Conservation (phyloP, 2,888 invertebrate genomes). For the Merodon equestris region DNA sequence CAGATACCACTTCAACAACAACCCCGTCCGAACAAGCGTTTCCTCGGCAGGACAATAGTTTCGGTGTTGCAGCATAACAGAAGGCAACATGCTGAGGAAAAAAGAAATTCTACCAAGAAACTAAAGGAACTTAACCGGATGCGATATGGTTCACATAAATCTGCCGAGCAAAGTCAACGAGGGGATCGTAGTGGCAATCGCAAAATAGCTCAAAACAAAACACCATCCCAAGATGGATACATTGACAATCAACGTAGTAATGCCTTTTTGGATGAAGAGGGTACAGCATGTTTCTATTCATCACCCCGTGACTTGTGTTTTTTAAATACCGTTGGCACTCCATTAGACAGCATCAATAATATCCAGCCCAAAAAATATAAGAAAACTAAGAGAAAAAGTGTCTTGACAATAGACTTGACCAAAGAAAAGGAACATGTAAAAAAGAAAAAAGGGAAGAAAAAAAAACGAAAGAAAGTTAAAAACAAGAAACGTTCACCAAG, state of each 20-base stretch:
- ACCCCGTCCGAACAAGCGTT: slow-evolving; percentile 73
- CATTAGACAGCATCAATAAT: too few relatives aligned
- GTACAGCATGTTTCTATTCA: too few relatives aligned
- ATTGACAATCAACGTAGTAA: slow-evolving; percentile 11
- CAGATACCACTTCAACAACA: slow-evolving; percentile 10
- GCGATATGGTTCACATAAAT: slow-evolving; percentile 48
- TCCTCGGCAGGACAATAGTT: slow-evolving; percentile 74
- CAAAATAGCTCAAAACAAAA: too few relatives aligned
- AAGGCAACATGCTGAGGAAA: slow-evolving; percentile 71
- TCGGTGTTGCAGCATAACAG: slow-evolving; percentile 73
- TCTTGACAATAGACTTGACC: slow-evolving; percentile 53
- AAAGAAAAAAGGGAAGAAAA: slow-evolving; percentile 7
- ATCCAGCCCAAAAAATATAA: slow-evolving; percentile 27
- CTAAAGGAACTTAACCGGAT: slow-evolving; percentile 72
- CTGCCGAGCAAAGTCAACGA: not conserved
- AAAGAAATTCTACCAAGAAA: slow-evolving; percentile 71
- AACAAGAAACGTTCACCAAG: slow-evolving; percentile 38
- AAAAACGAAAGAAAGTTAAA: slow-evolving; percentile 1
- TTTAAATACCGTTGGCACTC: slow-evolving; percentile 10
- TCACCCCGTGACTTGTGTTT: not conserved
- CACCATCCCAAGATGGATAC: not conserved
- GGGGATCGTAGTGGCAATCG: not conserved
- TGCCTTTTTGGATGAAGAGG: not conserved
- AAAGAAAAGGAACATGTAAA: slow-evolving; percentile 33
- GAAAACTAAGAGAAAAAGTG: slow-evolving; percentile 10